phyloP scores from a whole-genome alignment of 2,113 vertebrate genomes.

The Ariopsis seemanni region DNA sequence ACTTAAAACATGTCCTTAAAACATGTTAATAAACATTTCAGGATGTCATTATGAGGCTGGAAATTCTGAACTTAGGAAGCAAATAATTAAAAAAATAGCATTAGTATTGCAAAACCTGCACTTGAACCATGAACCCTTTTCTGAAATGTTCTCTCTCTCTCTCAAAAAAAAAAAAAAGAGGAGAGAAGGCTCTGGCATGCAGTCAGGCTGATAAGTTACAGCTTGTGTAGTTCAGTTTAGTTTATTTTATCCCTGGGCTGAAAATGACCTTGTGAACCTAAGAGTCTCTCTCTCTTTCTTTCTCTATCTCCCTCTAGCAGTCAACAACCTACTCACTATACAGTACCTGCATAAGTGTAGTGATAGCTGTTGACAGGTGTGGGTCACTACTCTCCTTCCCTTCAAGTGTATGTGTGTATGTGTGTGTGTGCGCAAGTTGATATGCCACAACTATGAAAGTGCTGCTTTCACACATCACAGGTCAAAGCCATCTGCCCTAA shows the following conservation, averaged over 20 bases:
- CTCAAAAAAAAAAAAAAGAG: slow-evolving; percentile 21
- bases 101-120: slow-evolving; percentile 38
- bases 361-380: slow-evolving; percentile 62
- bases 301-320: slow-evolving; percentile 42
- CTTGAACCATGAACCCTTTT: slow-evolving; percentile 51
- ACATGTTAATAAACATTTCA: slow-evolving; percentile 17
- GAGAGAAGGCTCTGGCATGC: slow-evolving; percentile 66
- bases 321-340: slow-evolving; percentile 56
- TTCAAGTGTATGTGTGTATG: not conserved
- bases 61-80: slow-evolving; percentile 13
- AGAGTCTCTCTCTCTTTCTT: slow-evolving; percentile 38
- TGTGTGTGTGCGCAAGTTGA: slow-evolving; percentile 15
- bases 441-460: slow-evolving; percentile 43
- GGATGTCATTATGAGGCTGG: slow-evolving; percentile 2
- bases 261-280: slow-evolving; percentile 77
- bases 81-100: not conserved
- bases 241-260: slow-evolving; percentile 76
- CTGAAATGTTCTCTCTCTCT: not conserved
- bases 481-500: slow-evolving; percentile 74
- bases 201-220: slow-evolving; percentile 74
- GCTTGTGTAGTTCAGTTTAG: slow-evolving; percentile 77
- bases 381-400: slow-evolving; percentile 46
- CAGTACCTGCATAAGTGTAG: slow-evolving; percentile 60
- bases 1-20: not conserved
- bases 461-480: slow-evolving; percentile 63